These are phyloP conservation scores for Aphelenchoides besseyi DNA, from an alignment of 1,140 invertebrate species.

Conservation along the genomic window DNA sequence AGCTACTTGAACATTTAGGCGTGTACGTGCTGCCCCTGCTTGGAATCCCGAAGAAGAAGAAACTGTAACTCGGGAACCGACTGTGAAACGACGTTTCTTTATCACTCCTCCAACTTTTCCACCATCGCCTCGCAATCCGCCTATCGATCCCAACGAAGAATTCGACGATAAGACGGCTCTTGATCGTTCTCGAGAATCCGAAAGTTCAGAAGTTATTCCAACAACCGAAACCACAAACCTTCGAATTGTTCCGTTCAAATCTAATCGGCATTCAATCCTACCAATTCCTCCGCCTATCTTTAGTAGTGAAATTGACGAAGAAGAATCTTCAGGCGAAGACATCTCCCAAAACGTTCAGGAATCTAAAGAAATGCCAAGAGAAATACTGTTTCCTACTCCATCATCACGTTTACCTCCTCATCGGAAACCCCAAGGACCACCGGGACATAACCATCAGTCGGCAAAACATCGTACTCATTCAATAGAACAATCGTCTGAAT, in stretches of 20 bases:
- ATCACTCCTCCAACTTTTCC: not conserved
- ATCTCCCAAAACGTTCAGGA: not conserved
- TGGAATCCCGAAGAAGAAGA: not conserved
- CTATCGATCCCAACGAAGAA: slow-evolving; percentile 6
- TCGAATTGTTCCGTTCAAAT: slow-evolving; percentile 2
- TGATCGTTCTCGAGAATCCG: not conserved
- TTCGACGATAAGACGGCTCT: not conserved
- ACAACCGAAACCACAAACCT: slow-evolving; percentile 12
- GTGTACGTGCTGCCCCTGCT: slow-evolving; percentile 5
- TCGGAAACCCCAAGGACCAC: not conserved
- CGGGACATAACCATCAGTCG: too few relatives aligned
- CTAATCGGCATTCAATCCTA: not conserved
- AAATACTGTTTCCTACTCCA: not conserved
- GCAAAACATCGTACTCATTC: too few relatives aligned
- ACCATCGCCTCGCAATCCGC: not conserved
- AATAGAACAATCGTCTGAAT: not conserved
- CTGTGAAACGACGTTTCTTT: not conserved
- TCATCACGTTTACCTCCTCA: not conserved
- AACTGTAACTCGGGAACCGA: not conserved
- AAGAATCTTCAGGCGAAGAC: slow-evolving; percentile 1
- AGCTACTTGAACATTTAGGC: not conserved
- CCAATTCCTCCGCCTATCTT: not conserved
- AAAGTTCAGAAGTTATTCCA: not conserved
- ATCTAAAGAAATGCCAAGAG: not conserved
- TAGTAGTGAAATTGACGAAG: not conserved